Conservation (phyloP, 2,113 vertebrate genomes). For the Eudyptes chrysolophus region DNA sequence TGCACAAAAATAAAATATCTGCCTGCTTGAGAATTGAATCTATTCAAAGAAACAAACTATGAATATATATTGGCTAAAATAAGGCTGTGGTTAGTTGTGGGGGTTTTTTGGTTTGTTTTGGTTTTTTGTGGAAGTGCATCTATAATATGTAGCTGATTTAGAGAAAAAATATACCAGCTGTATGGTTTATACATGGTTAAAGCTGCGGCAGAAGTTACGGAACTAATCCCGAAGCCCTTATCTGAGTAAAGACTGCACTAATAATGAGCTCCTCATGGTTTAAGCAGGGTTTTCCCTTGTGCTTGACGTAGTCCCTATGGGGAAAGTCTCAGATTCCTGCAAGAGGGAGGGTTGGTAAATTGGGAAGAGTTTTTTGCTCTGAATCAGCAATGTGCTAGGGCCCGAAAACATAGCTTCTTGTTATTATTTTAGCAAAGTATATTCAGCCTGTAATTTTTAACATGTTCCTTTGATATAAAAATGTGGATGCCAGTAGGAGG, state of each 20-base stretch:
- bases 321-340: background rate
- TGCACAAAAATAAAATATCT: background rate
- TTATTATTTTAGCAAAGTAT: background rate
- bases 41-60: background rate
- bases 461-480: background rate
- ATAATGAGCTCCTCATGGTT: background rate
- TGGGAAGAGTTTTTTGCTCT: background rate
- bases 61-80: conserved; percentile 54
- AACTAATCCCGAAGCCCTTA: background rate
- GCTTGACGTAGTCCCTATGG: background rate
- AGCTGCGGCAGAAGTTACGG: background rate
- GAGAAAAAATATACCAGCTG: background rate
- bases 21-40: background rate
- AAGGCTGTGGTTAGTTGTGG: background rate
- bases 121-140: background rate
- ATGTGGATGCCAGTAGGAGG: background rate
- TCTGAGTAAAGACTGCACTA: background rate
- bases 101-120: background rate
- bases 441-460: background rate
- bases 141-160: background rate
- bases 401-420: background rate
- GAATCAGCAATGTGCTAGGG: background rate
- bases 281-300: background rate
- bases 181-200: background rate
- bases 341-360: background rate